These are phyloP conservation scores for Fragum fragum DNA, from an alignment of 2,888 invertebrate genomes.

Conservation along the genomic window DNA sequence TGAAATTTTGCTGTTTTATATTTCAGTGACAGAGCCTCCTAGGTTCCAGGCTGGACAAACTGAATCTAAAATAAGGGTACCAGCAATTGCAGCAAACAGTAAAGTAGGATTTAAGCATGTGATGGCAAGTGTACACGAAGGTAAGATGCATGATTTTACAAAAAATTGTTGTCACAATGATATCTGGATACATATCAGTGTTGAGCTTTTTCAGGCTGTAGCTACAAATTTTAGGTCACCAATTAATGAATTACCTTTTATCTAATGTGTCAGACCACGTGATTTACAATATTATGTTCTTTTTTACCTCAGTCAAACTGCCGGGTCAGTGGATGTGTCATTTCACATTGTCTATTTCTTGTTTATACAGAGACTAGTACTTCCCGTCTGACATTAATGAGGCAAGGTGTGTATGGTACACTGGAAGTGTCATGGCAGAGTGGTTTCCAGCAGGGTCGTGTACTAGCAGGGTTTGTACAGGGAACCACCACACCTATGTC, in stretches of 20 bases:
- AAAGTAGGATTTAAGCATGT: constrained; percentile 79
- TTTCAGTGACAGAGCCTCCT: constrained; percentile 82
- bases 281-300: too few relatives aligned
- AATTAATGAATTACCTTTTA: too few relatives aligned
- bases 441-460: constrained; percentile 74
- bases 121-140: constrained; percentile 80
- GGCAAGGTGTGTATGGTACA: constrained; percentile 82
- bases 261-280: too few relatives aligned
- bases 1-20: neutral
- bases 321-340: too few relatives aligned
- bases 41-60: constrained; percentile 73
- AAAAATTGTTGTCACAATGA: too few relatives aligned
- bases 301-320: too few relatives aligned
- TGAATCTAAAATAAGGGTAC: constrained; percentile 79
- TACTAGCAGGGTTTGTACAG: constrained; percentile 71
- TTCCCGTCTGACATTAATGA: constrained; percentile 70
- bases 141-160: constrained; percentile 63
- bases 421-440: constrained; percentile 79
- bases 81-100: constrained; percentile 83
- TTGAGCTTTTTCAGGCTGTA: too few relatives aligned
- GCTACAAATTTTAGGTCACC: too few relatives aligned
- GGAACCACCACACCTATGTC: constrained; percentile 77
- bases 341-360: too few relatives aligned
- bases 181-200: too few relatives aligned
- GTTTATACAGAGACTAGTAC: constrained; percentile 65